Evolutionary conservation across 2,113 vertebrate species (phyloP), one percentile per base, ranked within the genome.

Genomic region (Anarrhichthys ocellatus): DNA sequence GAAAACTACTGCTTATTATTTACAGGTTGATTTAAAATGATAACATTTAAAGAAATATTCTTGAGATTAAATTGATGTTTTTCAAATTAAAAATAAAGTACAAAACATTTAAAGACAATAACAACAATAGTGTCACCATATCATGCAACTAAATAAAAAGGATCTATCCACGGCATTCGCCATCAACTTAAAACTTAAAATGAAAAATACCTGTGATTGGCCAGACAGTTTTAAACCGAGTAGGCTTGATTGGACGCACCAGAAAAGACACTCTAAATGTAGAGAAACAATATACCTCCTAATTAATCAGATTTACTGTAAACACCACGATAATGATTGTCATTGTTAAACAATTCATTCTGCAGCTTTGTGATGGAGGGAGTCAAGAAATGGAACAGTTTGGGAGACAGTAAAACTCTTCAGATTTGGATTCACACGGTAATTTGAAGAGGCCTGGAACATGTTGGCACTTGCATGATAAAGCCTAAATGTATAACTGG

Each of bases 391-490:
- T 17, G 15, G 11, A 62, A 15, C 20, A 54, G 52, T 71, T 13
- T 56, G 14, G 14, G 15, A 54, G 46, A 34, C 29, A 2, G 5
- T 65, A 18, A 67, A 69, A 36, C 24, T 34, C 24, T 14, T n/a
- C 15, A 73, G 56, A 69, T 71, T 62, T 34, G 2, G 66, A 73
- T 76, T 81, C 17, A 56, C 42, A 44, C 10, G 18, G 18, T n/a
- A 9, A 38, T 79, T 76, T 61, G 17, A 77, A 67, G 73, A 80
- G 38, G 13, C 29, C 58, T 76, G 29, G 18, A 36, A 67, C 73
- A 72, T 78, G 64, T 79, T 70, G 8, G 22, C 50, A 40, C 88
- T 79, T 81, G 56, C 9, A 0, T 71, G 68, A 65, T 69, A 36
- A 68, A 70, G 59, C 34, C 6, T 29, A 5, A 34, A 64, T 69